Evolutionary conservation across 2,888 invertebrate species (phyloP), one percentile per base, ranked within the genome.

Genomic region (Cactoblastis cactorum): DNA sequence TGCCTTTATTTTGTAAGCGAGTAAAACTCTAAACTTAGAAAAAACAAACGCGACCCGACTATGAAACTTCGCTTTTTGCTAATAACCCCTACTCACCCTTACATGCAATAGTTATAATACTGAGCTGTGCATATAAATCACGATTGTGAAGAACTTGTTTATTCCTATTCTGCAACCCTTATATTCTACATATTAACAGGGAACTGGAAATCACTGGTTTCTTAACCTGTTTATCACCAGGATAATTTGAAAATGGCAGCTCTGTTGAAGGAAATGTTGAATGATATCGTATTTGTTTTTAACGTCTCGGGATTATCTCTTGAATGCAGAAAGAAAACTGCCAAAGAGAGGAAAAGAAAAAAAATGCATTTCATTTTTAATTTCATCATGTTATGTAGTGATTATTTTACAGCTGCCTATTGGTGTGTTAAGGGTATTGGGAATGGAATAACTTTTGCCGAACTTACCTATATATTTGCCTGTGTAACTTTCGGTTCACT

Each of bases 401-500:
- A 67, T 2, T 24, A 53, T 0, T 33, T 64, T 0, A 59, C 53
- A 0, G 55, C 58, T 1, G 6, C 67, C 2, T 64, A 59, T 15
- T 68, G 61, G 49, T 62, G 69, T 0, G 52, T 62, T 1, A 34
- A 63, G 0, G 65, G 68, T 0, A 57, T 69, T 5, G 5, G 46
- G 2, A 56, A 57, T 8, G 70, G 69, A 0, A 67, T 61, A 33
- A 58, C 59, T 28, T 65, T 75, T 14, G 57, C 68, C 3, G 71
- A 71, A 45, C 38, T 74, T 0, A 71, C 75, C 0, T 69, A 63
- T 32, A 49, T 74, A 0, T 68, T 67, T 1, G 72, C 74, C 1
- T 71, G 74, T n/a, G 8, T 62, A 0, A 62, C 63, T 0, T 55
- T 67, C 6, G 53, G 68, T 2, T 52, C 67, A 5, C 55, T 74